A percentile compares a stretch with the other conserved stretches of the same genome.
Evolutionary conservation across 2,113 vertebrate genomes (phyloP).

Genomic region (Cinclus cinclus): DNA sequence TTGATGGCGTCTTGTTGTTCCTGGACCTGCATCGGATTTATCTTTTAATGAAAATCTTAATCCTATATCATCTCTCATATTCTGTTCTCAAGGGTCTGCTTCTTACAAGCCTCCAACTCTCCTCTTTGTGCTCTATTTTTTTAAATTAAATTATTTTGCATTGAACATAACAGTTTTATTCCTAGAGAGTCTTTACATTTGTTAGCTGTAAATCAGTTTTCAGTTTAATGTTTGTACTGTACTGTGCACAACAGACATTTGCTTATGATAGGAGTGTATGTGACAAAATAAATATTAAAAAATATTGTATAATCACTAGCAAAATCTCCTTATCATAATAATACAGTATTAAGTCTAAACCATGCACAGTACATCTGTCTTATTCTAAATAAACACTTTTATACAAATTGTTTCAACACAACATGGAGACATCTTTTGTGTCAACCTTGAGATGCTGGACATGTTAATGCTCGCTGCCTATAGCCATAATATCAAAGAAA

Average conservation of each 20-base stretch:
- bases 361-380: neutral
- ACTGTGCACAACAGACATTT: neutral
- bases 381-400: neutral
- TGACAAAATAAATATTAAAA: neutral
- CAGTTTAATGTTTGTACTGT: neutral
- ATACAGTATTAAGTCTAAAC: neutral
- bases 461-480: neutral
- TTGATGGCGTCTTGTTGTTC: neutral
- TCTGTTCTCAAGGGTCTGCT: neutral
- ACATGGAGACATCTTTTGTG: neutral
- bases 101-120: neutral
- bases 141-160: neutral
- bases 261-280: neutral
- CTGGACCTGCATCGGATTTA: neutral
- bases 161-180: neutral
- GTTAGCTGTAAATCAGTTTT: neutral
- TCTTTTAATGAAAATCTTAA: neutral
- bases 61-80: neutral
- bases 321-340: neutral
- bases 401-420: neutral
- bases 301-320: neutral
- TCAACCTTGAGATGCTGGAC: neutral
- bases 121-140: neutral
- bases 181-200: neutral
- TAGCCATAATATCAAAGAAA: neutral